These are phyloP conservation scores for Pseudonaja textilis DNA, from an alignment of 2,113 vertebrate species.

Conservation along the genomic window DNA sequence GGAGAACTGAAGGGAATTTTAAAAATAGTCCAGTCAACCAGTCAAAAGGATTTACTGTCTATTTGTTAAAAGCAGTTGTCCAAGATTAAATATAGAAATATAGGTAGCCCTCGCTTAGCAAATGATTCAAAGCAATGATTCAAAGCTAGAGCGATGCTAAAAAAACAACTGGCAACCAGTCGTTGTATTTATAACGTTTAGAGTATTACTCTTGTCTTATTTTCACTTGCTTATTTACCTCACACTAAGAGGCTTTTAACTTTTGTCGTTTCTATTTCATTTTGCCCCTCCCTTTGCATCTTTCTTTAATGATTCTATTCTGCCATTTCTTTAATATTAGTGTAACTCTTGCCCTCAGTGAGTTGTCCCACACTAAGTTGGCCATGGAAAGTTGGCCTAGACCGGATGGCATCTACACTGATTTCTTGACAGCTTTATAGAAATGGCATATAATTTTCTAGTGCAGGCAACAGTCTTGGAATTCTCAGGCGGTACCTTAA, in stretches of 20 bases:
- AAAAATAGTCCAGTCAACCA: neutral
- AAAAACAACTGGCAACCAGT: neutral
- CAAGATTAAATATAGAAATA: neutral
- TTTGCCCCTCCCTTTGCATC: neutral
- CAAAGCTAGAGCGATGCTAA: neutral
- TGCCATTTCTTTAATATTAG: neutral
- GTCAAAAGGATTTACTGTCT: neutral
- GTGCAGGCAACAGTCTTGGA: neutral
- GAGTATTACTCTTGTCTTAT: neutral
- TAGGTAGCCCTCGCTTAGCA: neutral
- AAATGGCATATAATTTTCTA: neutral
- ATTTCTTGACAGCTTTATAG: neutral
- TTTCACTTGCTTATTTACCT: neutral
- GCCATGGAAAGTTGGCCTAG: neutral
- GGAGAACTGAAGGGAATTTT: neutral
- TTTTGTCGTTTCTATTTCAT: no score
- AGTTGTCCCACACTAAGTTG: neutral
- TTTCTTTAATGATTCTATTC: neutral
- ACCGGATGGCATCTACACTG: neutral
- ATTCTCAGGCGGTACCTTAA: neutral
- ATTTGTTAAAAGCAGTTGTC: neutral
- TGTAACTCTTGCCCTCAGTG: neutral
- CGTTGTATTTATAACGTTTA: neutral
- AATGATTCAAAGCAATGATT: neutral
- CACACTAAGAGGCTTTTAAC: neutral